A percentile compares a stretch with the other conserved stretches of the same genome.
phyloP scores from a whole-genome alignment of 2,888 invertebrate species.

The Chloromyia formosa region DNA sequence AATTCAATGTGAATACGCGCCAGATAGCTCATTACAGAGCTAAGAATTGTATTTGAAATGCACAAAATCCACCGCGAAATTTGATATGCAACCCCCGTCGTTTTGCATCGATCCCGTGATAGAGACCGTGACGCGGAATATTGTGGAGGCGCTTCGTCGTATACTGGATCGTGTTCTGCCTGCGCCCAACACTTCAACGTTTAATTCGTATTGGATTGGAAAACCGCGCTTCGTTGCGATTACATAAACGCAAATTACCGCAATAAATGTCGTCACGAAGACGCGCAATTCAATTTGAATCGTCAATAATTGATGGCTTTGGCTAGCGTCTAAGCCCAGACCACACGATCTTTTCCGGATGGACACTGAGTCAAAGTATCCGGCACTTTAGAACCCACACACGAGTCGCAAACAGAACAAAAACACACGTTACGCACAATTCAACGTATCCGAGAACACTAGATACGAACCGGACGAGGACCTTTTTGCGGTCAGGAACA shows the following conservation, averaged over 20 bases:
- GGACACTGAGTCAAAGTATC: background rate
- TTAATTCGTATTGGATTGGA: no score
- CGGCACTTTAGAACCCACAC: background rate
- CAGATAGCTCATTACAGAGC: no score
- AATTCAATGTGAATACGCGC: conserved; percentile 14
- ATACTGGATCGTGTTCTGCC: no score
- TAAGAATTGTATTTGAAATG: conserved; percentile 24
- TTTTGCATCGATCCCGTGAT: background rate
- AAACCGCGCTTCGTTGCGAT: conserved; percentile 29
- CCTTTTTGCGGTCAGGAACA: no score
- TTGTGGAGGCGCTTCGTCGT: background rate
- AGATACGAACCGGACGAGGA: background rate
- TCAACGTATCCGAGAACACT: background rate
- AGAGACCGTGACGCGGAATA: no score
- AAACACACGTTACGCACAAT: background rate
- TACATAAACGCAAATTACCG: conserved; percentile 48
- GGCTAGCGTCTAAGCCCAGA: background rate
- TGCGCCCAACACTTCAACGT: no score
- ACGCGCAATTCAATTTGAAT: conserved; percentile 24
- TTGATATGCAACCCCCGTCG: conserved; percentile 33
- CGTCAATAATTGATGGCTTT: background rate
- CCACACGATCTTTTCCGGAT: background rate
- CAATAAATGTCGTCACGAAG: conserved; percentile 41
- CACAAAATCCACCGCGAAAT: conserved; percentile 30
- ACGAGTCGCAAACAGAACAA: background rate